phyloP scores from a whole-genome alignment of 2,113 vertebrate species.

The Etheostoma spectabile region DNA sequence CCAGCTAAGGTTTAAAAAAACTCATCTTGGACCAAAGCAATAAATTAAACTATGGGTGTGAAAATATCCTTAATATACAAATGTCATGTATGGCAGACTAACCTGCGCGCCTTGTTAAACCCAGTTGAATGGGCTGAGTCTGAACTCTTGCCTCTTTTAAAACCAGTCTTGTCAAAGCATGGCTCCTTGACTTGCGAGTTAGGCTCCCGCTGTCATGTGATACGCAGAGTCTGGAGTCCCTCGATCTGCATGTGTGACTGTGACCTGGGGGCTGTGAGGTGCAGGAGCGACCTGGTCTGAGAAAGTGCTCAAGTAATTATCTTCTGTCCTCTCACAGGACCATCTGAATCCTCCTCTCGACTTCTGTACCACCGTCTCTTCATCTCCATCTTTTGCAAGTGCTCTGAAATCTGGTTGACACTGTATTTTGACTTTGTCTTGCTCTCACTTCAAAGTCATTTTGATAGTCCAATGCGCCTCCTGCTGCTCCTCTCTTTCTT shows the following conservation, averaged over 20 bases:
- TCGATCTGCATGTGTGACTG: conserved; percentile 26
- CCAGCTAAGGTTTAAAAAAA: no score
- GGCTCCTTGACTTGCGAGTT: background rate
- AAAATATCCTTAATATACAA: background rate
- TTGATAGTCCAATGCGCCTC: conserved; percentile 59
- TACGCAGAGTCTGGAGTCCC: conserved; percentile 20
- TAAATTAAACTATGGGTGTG: no score
- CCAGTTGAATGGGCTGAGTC: conserved; percentile 74
- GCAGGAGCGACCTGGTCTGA: conserved; percentile 25
- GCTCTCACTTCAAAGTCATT: conserved; percentile 84
- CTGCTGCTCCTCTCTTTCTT: background rate
- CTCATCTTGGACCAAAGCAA: no score
- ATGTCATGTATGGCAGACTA: conserved; percentile 39
- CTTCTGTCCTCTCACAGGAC: background rate
- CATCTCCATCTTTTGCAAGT: conserved; percentile 58
- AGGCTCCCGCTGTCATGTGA: conserved; percentile 21
- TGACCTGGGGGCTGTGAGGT: conserved; percentile 24
- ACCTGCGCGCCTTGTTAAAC: conserved; percentile 81
- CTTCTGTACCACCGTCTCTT: conserved; percentile 22
- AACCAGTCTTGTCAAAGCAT: fast-evolving
- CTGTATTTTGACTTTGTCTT: conserved; percentile 57
- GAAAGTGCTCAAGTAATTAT: conserved; percentile 31
- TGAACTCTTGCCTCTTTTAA: conserved; percentile 86
- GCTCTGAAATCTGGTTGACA: conserved; percentile 82
- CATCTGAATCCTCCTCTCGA: conserved; percentile 13